Evolutionary conservation across 2,113 vertebrate species (phyloP).

Genomic region (Pachypanchax playfairii): DNA sequence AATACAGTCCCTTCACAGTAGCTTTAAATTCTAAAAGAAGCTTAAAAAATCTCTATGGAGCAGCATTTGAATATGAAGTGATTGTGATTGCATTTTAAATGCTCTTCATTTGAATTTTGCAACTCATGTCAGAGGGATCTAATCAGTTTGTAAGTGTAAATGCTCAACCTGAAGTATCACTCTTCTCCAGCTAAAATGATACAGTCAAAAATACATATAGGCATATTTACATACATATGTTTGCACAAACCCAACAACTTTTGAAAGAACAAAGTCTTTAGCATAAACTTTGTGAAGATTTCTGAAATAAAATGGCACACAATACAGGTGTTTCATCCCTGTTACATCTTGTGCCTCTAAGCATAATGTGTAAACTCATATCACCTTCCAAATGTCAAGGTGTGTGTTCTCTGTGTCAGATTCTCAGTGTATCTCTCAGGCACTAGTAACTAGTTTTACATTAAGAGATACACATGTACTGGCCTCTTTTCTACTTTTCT

Average conservation of each 20-base stretch:
- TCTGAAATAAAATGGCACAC: background rate
- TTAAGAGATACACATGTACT: slow-evolving; percentile 34
- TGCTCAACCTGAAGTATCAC: slow-evolving; percentile 9
- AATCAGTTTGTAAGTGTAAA: slow-evolving; percentile 29
- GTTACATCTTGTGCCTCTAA: slow-evolving; percentile 27
- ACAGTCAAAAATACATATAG: background rate
- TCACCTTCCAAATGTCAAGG: slow-evolving; percentile 51
- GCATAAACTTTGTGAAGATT: background rate
- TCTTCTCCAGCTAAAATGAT: slow-evolving; percentile 3
- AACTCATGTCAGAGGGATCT: slow-evolving; percentile 18
- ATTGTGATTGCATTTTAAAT: slow-evolving; percentile 47
- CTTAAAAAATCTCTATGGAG: background rate
- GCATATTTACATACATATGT: background rate
- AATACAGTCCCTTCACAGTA: slow-evolving; percentile 1
- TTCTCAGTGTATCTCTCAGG: slow-evolving; percentile 49
- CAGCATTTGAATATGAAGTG: slow-evolving; percentile 47
- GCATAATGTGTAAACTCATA: background rate
- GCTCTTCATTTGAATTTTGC: slow-evolving; percentile 24
- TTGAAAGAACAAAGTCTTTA: too few relatives aligned
- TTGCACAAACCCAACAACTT: too few relatives aligned
- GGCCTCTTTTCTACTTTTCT: too few relatives aligned
- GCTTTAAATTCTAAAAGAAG: slow-evolving; percentile 11
- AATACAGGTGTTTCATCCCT: slow-evolving; percentile 18
- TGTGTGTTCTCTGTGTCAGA: slow-evolving; percentile 66
- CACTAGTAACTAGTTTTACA: slow-evolving; percentile 33